These are phyloP conservation scores for Burhinus bistriatus DNA, from an alignment of 2,113 vertebrate genomes.

Conservation along the genomic window DNA sequence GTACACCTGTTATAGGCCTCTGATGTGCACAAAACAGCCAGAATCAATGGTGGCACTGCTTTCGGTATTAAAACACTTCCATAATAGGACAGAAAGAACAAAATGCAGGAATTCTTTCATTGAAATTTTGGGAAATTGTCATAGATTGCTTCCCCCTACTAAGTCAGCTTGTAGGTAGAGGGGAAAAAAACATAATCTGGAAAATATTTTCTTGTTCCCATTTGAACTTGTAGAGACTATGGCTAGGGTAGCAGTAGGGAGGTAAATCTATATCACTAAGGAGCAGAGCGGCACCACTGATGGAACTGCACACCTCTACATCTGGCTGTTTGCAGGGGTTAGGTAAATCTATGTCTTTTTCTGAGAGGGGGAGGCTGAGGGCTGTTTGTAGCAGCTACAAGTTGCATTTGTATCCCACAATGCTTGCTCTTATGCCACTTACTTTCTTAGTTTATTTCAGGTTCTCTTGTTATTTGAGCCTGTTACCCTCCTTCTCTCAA, in stretches of 20 bases:
- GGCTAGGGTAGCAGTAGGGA: background rate
- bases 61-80: background rate
- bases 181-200: background rate
- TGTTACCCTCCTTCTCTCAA: background rate
- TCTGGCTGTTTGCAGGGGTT: background rate
- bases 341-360: background rate
- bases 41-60: background rate
- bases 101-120: background rate
- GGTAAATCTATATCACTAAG: rapidly evolving
- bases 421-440: background rate
- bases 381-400: background rate
- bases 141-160: background rate
- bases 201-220: background rate
- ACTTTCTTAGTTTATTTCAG: background rate
- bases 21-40: background rate
- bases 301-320: background rate
- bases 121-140: background rate
- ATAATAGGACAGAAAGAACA: background rate
- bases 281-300: background rate
- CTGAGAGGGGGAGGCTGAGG: background rate
- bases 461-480: background rate
- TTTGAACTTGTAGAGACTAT: background rate
- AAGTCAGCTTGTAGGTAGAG: background rate
- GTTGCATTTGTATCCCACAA: background rate
- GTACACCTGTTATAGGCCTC: background rate